phyloP scores from a whole-genome alignment of 2,797 vertebrate species.

The Merluccius polli region DNA sequence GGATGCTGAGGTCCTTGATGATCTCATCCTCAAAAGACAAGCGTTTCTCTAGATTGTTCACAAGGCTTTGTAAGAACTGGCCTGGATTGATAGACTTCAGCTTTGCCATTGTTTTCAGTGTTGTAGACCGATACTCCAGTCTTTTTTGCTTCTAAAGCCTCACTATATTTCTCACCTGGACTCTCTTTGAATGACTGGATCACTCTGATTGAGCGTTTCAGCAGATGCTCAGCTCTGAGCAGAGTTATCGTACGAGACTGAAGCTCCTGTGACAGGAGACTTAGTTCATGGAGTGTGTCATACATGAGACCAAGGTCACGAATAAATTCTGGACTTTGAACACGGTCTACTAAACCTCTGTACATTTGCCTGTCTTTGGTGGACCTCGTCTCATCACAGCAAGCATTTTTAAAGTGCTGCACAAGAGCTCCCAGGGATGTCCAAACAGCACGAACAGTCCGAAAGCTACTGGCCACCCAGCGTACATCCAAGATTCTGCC shows the following conservation, averaged over 20 bases:
- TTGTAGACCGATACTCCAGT: no score
- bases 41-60: constrained; percentile 1
- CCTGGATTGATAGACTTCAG: no score
- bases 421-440: constrained; percentile 20
- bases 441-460: constrained; percentile 12
- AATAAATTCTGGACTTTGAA: constrained; percentile 21
- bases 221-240: constrained; percentile 19
- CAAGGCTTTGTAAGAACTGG: constrained; percentile 7
- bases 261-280: constrained; percentile 16
- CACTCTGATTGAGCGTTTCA: constrained; percentile 6
- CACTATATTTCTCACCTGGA: no score
- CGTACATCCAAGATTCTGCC: no score
- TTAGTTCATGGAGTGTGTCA: constrained; percentile 13
- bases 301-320: constrained; percentile 25
- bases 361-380: no score
- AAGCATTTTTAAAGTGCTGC: constrained; percentile 15
- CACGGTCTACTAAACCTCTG: constrained; percentile 15
- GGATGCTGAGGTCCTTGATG: constrained; percentile 1
- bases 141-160: no score
- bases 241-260: constrained; percentile 15
- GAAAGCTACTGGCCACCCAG: no score
- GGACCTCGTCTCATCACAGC: no score
- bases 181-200: no score
- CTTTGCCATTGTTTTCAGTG: no score
- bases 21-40: constrained; percentile 17